Base-by-base conservation (phyloP, 2,888 invertebrate genomes). In the Branchinecta sandiegonensis region DNA sequence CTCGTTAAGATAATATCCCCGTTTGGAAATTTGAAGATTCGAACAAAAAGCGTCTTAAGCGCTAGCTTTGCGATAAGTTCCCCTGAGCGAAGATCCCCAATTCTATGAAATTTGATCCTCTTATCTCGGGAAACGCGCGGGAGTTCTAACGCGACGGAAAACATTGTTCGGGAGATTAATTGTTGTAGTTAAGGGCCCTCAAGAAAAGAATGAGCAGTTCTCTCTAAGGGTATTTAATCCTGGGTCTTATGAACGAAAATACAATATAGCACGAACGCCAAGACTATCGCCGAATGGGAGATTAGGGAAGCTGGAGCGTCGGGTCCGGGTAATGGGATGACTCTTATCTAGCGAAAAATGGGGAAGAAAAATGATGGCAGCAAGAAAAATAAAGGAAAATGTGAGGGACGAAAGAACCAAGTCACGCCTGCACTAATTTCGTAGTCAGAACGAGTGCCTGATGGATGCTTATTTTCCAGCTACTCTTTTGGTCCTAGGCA, bases 181-280 rank as follows among this genome's bases (percentile, higher is more conserved):
- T 37, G 37, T 37, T 6, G 37, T 23, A 56, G 63, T 56, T 56
- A 56, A 56, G 63, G 11, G 23, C 63, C 23, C 63, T 56, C 23
- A 23, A 56, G 23, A 56, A 56, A 56, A 56, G 63, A 56, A 56
- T 56, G 63, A 23, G 63, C 63, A 56, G 23, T 56, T 56, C 63
- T 23, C 63, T 56, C 8, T n/a, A 56, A 56, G n/a, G 14, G 23
- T 56, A 17, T 56, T 56, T 17, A 56, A 17, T 23, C 63, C 63
- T 10, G 63, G 63, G 23, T 56, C 63, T 56, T 56, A 56, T 56
- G 23, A 56, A 56, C 14, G 63, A 56, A 56, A 56, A 56, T 23
- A 56, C 63, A 56, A 56, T 56, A 56, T 56, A 56, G 63, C 63
- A 56, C 63, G 63, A 56, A 56, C 23, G n/a, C 63, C 23, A 23